Evolutionary conservation across 2,888 invertebrate genomes (phyloP), one percentile per base, ranked within the genome.

Genomic region (Rhaphigaster nebulosa): DNA sequence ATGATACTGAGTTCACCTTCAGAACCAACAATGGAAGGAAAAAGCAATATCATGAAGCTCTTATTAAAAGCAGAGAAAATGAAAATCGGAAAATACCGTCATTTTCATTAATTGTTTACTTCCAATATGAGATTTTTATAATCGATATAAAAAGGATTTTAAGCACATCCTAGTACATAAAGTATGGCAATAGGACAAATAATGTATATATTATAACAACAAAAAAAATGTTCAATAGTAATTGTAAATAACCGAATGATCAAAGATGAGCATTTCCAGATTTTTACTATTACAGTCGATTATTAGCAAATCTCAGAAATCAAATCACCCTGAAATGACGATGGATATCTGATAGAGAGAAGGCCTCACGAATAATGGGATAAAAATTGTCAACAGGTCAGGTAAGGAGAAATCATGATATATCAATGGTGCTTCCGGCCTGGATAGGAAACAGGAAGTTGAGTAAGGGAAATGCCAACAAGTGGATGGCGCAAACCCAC

Each of bases 381-480:
- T 84, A 84, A 84, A 70, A 84, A 84, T 84, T 56, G 87, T 87
- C 87, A 87, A 52, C 87, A 87, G 56, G 87, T 87, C 84, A 84
- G 84, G 84, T 84, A 84, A 84, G 84, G 84, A 54, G 56, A 87
- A 87, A 87, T 87, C 87, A 87, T 54, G 87, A 87, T 87, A 87
- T 87, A 87, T 87, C 91, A 91, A 88, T 45, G 87, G 54, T 65
- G 90, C 90, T 92, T 92, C 92, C 92, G 91, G 92, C 91, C 91
- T 90, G 91, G 91, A 91, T 90, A 91, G 91, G 91, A 91, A 91
- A 91, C 91, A 91, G 90, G 90, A 90, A 87, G 91, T 90, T 91
- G 91, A 90, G 90, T 91, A 90, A 91, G 91, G 90, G 90, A 90
- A 87, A 90, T 41, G 90, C 87, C 52, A 70, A 90, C 90, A 90